These are phyloP conservation scores for Pseudochirops corinnae DNA, from an alignment of 2,797 vertebrate genomes.

Conservation along the genomic window DNA sequence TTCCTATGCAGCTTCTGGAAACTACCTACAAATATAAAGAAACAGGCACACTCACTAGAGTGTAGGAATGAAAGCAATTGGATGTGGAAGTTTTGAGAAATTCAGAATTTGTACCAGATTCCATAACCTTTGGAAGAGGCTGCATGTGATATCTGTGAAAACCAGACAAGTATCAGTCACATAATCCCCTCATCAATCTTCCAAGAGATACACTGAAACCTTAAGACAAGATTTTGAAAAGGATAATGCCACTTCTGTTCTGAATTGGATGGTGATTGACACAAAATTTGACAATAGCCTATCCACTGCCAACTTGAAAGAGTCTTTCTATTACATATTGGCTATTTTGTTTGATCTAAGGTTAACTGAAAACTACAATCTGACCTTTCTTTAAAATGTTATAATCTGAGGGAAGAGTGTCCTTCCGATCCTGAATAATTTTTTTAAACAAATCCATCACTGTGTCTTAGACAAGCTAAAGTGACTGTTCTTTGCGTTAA, in stretches of 20 bases:
- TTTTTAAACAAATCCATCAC: constrained; percentile 27
- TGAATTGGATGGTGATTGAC: constrained; percentile 53
- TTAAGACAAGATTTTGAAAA: constrained; percentile 45
- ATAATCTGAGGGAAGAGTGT: constrained; percentile 46
- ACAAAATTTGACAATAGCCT: constrained; percentile 61
- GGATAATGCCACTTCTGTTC: constrained; percentile 28
- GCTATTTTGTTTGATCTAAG: constrained; percentile 61
- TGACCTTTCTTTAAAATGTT: constrained; percentile 55
- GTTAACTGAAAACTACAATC: constrained; percentile 59
- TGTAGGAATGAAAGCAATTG: constrained; percentile 30
- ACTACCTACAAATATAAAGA: background rate
- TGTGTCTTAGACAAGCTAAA: background rate
- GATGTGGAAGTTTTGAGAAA: constrained; percentile 20
- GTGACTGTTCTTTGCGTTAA: constrained; percentile 24
- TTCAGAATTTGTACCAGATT: constrained; percentile 49
- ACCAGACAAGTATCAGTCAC: background rate
- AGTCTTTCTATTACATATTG: constrained; percentile 48
- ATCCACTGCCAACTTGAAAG: constrained; percentile 58
- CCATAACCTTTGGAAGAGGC: background rate
- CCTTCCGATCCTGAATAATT: constrained; percentile 29
- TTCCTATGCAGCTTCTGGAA: background rate
- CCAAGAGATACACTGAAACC: constrained; percentile 57
- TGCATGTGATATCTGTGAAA: constrained; percentile 19
- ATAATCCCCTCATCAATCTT: constrained; percentile 18
- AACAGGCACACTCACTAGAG: background rate